Evolutionary conservation across 2,888 invertebrate genomes (phyloP).

Genomic region (Drosophila suboccidentalis): DNA sequence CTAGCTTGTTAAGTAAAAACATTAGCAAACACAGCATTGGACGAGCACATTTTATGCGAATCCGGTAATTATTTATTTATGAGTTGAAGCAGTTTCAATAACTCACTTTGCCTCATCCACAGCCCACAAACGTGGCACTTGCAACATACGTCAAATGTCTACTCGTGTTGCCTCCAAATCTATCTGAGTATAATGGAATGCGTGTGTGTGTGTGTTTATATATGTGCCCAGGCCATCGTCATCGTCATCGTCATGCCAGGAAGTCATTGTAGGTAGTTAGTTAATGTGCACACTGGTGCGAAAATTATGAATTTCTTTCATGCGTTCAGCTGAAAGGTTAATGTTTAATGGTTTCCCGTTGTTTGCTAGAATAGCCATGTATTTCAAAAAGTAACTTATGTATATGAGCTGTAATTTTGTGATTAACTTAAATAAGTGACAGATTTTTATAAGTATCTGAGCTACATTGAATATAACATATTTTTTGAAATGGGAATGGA

Average conservation of each 20-base stretch:
- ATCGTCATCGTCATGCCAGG: constrained; percentile 66
- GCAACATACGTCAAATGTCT: constrained; percentile 66
- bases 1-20: constrained; percentile 49
- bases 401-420: not conserved
- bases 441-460: not conserved
- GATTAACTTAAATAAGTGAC: not conserved
- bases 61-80: constrained; percentile 85
- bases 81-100: constrained; percentile 84
- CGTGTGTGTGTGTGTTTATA: constrained; percentile 2
- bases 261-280: constrained; percentile 80
- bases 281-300: constrained; percentile 82
- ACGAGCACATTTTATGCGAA: constrained; percentile 72
- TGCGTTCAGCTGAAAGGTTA: constrained; percentile 41
- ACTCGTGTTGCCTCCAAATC: constrained; percentile 18
- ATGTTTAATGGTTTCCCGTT: constrained; percentile 22
- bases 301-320: constrained; percentile 68
- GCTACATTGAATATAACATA: no score
- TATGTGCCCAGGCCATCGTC: constrained; percentile 36
- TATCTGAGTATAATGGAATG: not conserved
- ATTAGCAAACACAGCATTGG: constrained; percentile 65
- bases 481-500: no score
- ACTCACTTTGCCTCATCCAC: constrained; percentile 74
- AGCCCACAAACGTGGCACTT: constrained; percentile 11
- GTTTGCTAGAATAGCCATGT: not conserved
- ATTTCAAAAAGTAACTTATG: not conserved